Evolutionary conservation across 2,797 vertebrate genomes (phyloP), one percentile per base, ranked within the genome.

Genomic region (Mastacembelus armatus): DNA sequence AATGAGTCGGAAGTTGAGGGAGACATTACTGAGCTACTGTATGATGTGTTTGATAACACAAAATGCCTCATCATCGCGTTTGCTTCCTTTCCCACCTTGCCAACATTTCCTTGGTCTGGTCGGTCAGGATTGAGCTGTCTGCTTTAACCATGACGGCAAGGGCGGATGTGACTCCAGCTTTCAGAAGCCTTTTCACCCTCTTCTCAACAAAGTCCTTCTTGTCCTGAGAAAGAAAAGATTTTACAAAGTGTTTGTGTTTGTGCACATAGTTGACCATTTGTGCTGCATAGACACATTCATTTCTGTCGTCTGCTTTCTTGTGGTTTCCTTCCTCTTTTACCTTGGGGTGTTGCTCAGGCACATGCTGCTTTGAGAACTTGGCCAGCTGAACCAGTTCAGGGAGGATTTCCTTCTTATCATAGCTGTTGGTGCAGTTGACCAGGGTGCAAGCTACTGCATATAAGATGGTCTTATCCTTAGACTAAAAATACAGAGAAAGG

Each of bases 281-380:
- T 47, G 8, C 12, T 33, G 2, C 33, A 6, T 1, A 3, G 10
- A 4, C 7, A 1, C 4, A 22, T 12, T 2, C 10, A 2, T 1
- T 15, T 2, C 7, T 54, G 16, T 50, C 18, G 19, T 36, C 22
- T 49, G 10, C 7, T 51, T 24, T 24, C 7, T 2, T 15, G 42
- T 3, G 1, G 2, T 33, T 52, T 62, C 11, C 4, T 32, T 40
- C 22, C 2, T 11, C 15, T 18, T 57, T 67, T 94, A 98, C 97
- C 95, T 99, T 99, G 0, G 97, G 98, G 50, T 99, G 98, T 66
- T 96, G 94, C 86, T 99, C 97, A 0, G 98, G 98, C 14, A 99
- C 98, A 0, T 99, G 98, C 56, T 99, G 98, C 88, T 99, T 99
- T 77, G 98, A 98, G 86, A 99, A 99, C 71, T 97, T 97, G 50